Evolutionary conservation across 2,797 vertebrate genomes (phyloP).

Genomic region (Acipenser transmontanus): DNA sequence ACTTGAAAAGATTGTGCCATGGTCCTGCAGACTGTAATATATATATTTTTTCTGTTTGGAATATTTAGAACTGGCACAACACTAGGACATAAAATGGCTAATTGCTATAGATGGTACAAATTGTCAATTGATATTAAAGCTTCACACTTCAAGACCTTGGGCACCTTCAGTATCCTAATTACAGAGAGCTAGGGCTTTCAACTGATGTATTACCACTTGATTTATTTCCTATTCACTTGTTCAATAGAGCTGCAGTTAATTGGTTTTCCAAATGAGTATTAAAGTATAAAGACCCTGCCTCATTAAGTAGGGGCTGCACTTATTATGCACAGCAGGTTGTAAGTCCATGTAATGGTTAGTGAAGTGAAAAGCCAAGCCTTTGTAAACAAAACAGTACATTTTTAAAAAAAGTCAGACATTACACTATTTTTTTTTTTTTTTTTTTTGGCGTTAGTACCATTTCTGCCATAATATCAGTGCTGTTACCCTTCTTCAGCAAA

Average conservation of each 20-base stretch:
- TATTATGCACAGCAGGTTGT: slow-evolving; percentile 55
- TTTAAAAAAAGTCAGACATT: slow-evolving; percentile 15
- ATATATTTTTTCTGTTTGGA: slow-evolving; percentile 23
- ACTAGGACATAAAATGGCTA: slow-evolving; percentile 47
- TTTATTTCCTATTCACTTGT: slow-evolving; percentile 81
- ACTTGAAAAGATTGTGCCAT: too few relatives aligned
- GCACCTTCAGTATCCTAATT: slow-evolving; percentile 78
- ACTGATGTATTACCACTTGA: slow-evolving; percentile 86
- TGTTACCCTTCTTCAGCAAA: too few relatives aligned
- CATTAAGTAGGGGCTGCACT: slow-evolving; percentile 67
- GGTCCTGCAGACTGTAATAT: too few relatives aligned
- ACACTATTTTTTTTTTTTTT: not conserved
- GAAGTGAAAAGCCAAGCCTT: slow-evolving; percentile 38
- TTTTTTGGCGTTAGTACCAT: too few relatives aligned
- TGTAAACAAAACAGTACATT: slow-evolving; percentile 37
- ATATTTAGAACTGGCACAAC: slow-evolving; percentile 38
- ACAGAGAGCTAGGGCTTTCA: slow-evolving; percentile 72
- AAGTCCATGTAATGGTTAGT: slow-evolving; percentile 56
- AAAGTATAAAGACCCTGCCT: slow-evolving; percentile 73
- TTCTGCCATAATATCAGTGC: too few relatives aligned
- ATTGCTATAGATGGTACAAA: slow-evolving; percentile 69
- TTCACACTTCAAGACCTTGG: slow-evolving; percentile 64
- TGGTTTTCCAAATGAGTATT: slow-evolving; percentile 84
- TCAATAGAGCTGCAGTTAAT: slow-evolving; percentile 81
- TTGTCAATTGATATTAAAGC: slow-evolving; percentile 78